Conservation (phyloP, 2,113 vertebrate genomes). For the Corvus moneduloides region DNA sequence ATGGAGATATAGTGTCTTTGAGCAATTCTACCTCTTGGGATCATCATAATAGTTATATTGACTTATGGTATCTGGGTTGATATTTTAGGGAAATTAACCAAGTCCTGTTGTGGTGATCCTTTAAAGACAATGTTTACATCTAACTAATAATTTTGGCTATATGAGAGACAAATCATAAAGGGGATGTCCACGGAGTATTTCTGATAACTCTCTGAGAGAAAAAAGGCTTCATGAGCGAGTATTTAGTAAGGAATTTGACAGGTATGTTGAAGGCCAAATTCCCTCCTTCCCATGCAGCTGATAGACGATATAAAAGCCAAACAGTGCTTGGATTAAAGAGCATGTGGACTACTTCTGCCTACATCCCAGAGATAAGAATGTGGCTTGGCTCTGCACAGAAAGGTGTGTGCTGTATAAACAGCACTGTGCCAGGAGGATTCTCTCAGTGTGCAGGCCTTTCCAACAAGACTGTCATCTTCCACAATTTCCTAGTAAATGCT, state of each 20-base stretch:
- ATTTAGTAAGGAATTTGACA: background rate
- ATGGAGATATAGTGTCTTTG: background rate
- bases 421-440: background rate
- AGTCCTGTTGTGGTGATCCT: background rate
- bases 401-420: background rate
- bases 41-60: background rate
- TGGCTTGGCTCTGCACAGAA: background rate
- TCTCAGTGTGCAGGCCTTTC: background rate
- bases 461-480: background rate
- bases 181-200: background rate
- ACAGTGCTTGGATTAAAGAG: background rate
- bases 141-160: background rate
- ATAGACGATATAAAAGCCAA: background rate
- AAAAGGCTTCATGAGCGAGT: background rate
- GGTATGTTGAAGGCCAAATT: background rate
- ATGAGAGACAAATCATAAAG: background rate
- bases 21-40: background rate
- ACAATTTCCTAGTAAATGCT: background rate
- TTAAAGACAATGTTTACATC: background rate
- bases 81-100: background rate
- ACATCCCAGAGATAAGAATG: no score
- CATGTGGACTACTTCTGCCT: background rate
- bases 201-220: background rate
- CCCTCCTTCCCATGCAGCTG: background rate
- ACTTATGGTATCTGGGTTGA: background rate